Evolutionary conservation across 2,888 invertebrate species (phyloP).

Genomic region (Anorthoa munda): DNA sequence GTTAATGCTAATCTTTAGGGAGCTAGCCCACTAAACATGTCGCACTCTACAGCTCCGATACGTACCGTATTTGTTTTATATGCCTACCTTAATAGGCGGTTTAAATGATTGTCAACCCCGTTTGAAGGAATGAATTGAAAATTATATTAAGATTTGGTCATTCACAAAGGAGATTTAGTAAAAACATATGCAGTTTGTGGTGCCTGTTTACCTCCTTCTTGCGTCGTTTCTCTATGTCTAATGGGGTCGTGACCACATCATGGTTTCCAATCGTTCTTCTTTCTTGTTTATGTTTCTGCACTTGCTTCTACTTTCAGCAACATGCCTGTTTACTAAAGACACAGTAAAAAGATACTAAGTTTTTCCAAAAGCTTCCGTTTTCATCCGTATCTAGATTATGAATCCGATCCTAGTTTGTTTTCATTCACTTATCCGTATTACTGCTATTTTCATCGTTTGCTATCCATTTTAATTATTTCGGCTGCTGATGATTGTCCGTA

Average conservation of each 20-base stretch:
- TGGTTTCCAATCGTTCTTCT: too few species aligned
- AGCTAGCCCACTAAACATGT: slow-evolving; percentile 40
- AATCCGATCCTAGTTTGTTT: background rate
- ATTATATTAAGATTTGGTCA: slow-evolving; percentile 9
- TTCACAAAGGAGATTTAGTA: background rate
- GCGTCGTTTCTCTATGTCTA: too few species aligned
- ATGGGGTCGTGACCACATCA: too few species aligned
- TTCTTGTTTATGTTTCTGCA: too few species aligned
- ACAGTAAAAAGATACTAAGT: accelerated
- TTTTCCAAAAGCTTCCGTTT: background rate
- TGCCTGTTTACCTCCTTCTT: too few species aligned
- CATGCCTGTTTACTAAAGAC: background rate
- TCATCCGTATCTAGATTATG: background rate
- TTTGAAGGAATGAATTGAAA: slow-evolving; percentile 14
- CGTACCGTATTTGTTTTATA: slow-evolving; percentile 41
- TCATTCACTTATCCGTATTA: background rate
- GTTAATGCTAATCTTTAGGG: slow-evolving; percentile 52
- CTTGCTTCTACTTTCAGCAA: too few species aligned
- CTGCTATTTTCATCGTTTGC: background rate
- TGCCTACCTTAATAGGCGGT: slow-evolving; percentile 5
- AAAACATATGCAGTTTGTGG: background rate
- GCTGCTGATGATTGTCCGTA: too few species aligned
- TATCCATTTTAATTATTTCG: background rate
- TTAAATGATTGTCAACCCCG: slow-evolving; percentile 30
- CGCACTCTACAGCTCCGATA: slow-evolving; percentile 7